A percentile compares a stretch with the other conserved stretches of the same genome.
Evolutionary conservation across 2,888 invertebrate genomes (phyloP).

Genomic region (Digitonthophagus gazella): DNA sequence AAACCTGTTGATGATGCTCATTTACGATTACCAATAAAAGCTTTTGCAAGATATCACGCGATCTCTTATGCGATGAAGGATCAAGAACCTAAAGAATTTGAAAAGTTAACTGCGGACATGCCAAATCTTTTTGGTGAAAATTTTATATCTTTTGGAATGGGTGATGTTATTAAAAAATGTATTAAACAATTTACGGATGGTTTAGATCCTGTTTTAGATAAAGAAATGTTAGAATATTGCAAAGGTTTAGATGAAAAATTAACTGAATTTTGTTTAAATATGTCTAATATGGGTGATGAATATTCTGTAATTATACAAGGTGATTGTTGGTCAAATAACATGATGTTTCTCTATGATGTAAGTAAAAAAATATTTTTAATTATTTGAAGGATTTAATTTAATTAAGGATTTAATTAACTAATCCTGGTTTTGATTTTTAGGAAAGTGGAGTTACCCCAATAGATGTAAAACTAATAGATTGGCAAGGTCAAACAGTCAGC

Average conservation of each 20-base stretch:
- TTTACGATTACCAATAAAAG: slow-evolving; percentile 22
- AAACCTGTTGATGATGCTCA: slow-evolving; percentile 24
- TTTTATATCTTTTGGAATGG: background rate
- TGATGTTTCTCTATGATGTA: slow-evolving; percentile 33
- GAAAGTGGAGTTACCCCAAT: slow-evolving; percentile 11
- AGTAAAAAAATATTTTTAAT: slow-evolving; percentile 1
- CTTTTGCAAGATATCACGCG: slow-evolving; percentile 27
- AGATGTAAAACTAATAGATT: slow-evolving; percentile 36
- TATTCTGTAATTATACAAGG: slow-evolving; percentile 30
- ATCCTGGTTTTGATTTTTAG: background rate
- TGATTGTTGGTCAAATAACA: slow-evolving; percentile 34
- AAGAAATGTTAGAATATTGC: slow-evolving; percentile 5
- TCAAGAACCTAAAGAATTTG: slow-evolving; percentile 19
- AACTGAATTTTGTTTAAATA: background rate
- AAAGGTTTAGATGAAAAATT: slow-evolving; percentile 16
- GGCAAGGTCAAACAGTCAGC: slow-evolving; percentile 34
- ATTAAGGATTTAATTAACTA: no score
- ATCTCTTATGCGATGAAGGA: slow-evolving; percentile 24
- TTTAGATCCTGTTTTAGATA: slow-evolving; percentile 19
- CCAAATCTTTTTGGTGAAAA: slow-evolving; percentile 1
- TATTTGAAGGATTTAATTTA: background rate
- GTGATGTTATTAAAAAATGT: background rate
- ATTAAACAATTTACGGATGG: background rate
- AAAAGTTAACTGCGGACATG: no score
- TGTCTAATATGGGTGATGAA: slow-evolving; percentile 20